Evolutionary conservation across 92 coral and sea anemone genomes (phyloP), one percentile per base, ranked within the genome.

Genomic region (Porites evermanni): DNA sequence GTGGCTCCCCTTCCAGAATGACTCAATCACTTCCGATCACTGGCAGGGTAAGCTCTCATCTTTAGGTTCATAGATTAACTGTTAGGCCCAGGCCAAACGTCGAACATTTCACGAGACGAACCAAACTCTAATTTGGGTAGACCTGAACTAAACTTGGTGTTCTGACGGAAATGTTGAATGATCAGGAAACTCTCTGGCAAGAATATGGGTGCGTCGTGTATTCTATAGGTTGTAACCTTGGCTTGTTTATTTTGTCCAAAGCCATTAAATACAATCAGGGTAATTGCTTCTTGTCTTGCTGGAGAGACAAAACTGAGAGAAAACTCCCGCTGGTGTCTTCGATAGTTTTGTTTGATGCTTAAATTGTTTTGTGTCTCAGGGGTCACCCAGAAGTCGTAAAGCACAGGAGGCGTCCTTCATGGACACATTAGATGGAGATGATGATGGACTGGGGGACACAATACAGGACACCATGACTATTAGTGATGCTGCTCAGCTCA

Each of bases 401-500:
- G 44, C 47, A 11, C 24, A 59, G 68, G 81, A 77, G 11, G 47
- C 76, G 60, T 21, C 64, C 29, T 64, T 32, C 59, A 21, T 71
- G 64, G 89, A 77, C 65, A 56, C 90, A 8, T 74, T 81, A 63
- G 83, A 83, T 10, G 82, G 54, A 12, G 91, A 88, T 24, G 87
- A 73, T 70, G 91, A 83, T 8, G 65, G 58, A 1, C 51, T 88
- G 19, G 78, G 72, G 44, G 91, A 88, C 73, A 88, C 91, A 16
- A 77, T 88, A 70, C 83, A 81, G 58, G 88, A 77, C 76, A 85
- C 88, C 4, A 60, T 85, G 86, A 89, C 51, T 77, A 67, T 56
- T 14, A 77, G 68, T 14, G 82, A 69, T 72, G 72, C 83, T 12
- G 77, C 76, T 69, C 82, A 76, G 77, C 50, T 68, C 0, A 74